Evolutionary conservation across 2,888 invertebrate genomes (phyloP).

Genomic region (Metallyticus violacea): DNA sequence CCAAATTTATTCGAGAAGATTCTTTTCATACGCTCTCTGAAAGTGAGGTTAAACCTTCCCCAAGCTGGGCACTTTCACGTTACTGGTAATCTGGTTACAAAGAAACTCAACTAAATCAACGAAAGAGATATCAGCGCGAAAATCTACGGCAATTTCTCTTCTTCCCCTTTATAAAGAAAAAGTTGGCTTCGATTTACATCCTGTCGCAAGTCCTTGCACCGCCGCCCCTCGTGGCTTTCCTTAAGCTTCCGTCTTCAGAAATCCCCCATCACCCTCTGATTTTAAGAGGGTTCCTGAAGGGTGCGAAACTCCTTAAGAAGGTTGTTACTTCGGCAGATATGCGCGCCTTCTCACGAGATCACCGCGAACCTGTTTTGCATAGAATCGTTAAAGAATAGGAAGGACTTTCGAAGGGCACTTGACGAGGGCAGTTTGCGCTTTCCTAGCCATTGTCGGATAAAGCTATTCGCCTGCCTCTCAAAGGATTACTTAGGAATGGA

Average conservation of each 20-base stretch:
- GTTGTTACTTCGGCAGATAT: background rate
- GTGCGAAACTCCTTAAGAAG: background rate
- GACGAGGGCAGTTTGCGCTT: conserved; percentile 2
- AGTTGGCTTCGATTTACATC: background rate
- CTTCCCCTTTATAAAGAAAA: background rate
- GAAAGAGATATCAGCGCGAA: background rate
- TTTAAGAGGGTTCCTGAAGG: background rate
- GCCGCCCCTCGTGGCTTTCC: background rate
- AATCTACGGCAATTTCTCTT: background rate
- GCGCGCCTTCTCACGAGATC: background rate
- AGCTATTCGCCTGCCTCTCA: background rate
- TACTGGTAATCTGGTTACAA: background rate
- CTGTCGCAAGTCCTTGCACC: background rate
- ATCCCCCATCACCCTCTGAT: background rate
- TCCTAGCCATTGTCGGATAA: conserved; percentile 12
- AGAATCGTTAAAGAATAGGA: conserved; percentile 5
- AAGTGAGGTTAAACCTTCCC: too few species aligned
- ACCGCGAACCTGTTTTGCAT: conserved; percentile 5
- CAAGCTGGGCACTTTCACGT: too few species aligned
- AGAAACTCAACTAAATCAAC: background rate
- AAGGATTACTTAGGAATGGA: background rate
- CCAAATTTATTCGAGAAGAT: too few species aligned
- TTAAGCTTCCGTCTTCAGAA: background rate
- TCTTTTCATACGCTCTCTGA: too few species aligned
- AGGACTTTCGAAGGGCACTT: background rate